Evolutionary conservation across 2,888 invertebrate genomes (phyloP).

Genomic region (Galerucella pusilla): DNA sequence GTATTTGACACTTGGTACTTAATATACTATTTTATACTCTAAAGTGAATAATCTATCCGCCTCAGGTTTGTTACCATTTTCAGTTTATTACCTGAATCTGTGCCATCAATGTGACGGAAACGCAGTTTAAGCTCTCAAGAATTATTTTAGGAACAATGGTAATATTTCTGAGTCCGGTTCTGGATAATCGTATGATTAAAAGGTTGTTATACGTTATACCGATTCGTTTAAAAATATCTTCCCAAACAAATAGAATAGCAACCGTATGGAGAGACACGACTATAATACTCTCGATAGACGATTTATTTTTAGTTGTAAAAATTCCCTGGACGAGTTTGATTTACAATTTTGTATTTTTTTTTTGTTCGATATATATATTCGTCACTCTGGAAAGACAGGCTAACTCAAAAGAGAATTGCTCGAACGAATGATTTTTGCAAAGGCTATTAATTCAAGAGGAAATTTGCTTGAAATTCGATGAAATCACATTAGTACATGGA

Average conservation of each 20-base stretch:
- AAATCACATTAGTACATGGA: not conserved
- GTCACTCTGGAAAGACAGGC: not conserved
- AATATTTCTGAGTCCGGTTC: not conserved
- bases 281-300: slow-evolving; percentile 27
- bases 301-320: slow-evolving; percentile 45
- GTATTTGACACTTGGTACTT: no score
- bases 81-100: no score
- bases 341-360: slow-evolving; percentile 32
- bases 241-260: slow-evolving; percentile 25
- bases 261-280: slow-evolving; percentile 3
- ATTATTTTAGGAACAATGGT: not conserved
- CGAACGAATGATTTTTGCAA: not conserved
- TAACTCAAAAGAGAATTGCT: not conserved
- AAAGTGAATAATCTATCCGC: no score
- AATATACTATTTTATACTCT: no score
- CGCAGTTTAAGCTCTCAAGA: not conserved
- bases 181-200: slow-evolving; percentile 4
- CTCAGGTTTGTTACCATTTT: no score
- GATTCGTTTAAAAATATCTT: slow-evolving; percentile 30
- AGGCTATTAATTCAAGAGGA: not conserved
- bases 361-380: not conserved
- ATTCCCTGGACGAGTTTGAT: slow-evolving; percentile 40
- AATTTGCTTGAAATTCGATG: not conserved
- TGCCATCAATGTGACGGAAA: no score
- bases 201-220: slow-evolving; percentile 3